Percentiles rank a stretch among this genome's conserved stretches.
Evolutionary conservation across 2,113 vertebrate genomes (phyloP).

Genomic region (Butorides virescens): DNA sequence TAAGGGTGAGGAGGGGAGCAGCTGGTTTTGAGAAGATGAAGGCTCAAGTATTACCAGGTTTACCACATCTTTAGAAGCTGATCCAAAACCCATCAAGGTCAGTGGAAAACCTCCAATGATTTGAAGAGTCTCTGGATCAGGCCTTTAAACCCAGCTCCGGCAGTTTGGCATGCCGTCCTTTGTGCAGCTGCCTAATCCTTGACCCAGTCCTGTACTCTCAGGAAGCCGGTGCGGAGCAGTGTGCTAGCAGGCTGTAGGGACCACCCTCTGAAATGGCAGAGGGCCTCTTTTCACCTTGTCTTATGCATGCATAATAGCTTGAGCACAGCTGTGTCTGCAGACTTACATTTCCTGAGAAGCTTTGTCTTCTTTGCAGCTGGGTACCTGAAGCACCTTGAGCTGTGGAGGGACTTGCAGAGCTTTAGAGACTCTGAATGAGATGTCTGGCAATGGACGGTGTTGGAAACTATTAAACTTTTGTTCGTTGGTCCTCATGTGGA

Average conservation of each 20-base stretch:
- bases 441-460: background rate
- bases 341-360: background rate
- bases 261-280: background rate
- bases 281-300: conserved; percentile 6
- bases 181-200: background rate
- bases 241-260: background rate
- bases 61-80: conserved; percentile 4
- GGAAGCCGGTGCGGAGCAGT: background rate
- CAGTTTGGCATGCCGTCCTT: background rate
- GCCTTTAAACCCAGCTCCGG: background rate
- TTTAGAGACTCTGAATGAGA: background rate
- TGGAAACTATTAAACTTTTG: conserved; percentile 41
- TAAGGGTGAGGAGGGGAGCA: background rate
- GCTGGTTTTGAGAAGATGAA: background rate
- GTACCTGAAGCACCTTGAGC: background rate
- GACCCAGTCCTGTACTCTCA: background rate
- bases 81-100: background rate
- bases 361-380: background rate
- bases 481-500: background rate
- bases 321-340: background rate
- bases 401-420: background rate
- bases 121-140: background rate
- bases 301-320: background rate
- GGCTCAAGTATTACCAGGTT: conserved; percentile 1
- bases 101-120: background rate